Base-by-base conservation (phyloP, 2,888 invertebrate species). In the Asteroscopus sphinx region DNA sequence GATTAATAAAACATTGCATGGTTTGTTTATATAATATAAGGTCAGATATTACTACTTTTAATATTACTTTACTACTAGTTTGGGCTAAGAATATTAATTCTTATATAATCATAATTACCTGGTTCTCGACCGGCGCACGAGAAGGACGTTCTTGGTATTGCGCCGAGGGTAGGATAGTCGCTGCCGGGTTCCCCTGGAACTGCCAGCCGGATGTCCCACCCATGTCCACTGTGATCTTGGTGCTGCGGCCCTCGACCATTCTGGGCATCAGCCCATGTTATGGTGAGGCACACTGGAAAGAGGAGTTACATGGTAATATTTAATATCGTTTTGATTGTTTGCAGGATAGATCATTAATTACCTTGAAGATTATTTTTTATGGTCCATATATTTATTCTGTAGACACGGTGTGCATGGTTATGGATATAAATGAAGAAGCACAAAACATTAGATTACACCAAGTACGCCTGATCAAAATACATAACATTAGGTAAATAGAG, bases 111-210 rank as follows among this genome's bases (percentile, higher is more conserved):
- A 26, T 42, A 0, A 28, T 58, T 58, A 96, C 96, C 96, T 85
- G 95, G 95, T 58, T 90, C 90, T 79, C 94, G 94, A 35, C 95
- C 95, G 62, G 95, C 93, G 77, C 96, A 96, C 0, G 95, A 93
- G 78, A 96, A 96, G 15, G 92, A 87, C 0, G 96, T 96, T 59
- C 94, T 90, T 0, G 96, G 96, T 72, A 96, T 94, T 17, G 84
- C 85, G 41, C 92, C 91, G 26, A 95, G 94, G 15, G 95, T 95
- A 0, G 96, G 96, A 80, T 96, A 96, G 85, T 96, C 96, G 37
- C 89, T 88, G 12, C 96, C 96, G 0, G 96, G 96, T 73, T 96
- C 95, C 0, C 96, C 96, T 5, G 96, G 96, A 41, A 96, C 95
- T 13, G 96, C 95, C 45, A 95, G 93, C 51, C 95, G 89, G 66